These are phyloP conservation scores for Bimastos eiseni DNA, from an alignment of 2,888 invertebrate genomes.

Conservation along the genomic window DNA sequence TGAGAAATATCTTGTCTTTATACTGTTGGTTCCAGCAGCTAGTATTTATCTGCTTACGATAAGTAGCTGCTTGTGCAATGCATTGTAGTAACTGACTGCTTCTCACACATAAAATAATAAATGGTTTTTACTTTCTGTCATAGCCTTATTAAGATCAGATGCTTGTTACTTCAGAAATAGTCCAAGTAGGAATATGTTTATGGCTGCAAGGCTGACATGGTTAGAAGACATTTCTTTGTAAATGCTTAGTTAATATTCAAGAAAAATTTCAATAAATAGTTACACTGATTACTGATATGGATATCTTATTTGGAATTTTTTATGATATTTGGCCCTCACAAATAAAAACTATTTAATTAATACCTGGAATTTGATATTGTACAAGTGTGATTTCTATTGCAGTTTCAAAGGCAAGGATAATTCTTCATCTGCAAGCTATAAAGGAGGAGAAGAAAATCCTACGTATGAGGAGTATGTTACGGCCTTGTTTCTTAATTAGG, in stretches of 20 bases:
- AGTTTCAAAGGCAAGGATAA: background rate
- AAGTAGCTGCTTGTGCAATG: background rate
- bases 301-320: background rate
- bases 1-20: background rate
- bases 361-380: background rate
- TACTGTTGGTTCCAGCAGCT: background rate
- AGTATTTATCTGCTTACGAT: background rate
- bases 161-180: background rate
- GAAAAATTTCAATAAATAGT: background rate
- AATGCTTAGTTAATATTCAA: background rate
- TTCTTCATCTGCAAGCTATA: background rate
- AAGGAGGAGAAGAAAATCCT: background rate
- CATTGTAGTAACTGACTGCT: background rate
- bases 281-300: background rate
- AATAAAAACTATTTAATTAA: background rate
- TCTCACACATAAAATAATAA: background rate
- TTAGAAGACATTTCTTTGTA: background rate
- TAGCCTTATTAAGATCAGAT: background rate
- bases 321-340: background rate
- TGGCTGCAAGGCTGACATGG: no score
- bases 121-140: background rate
- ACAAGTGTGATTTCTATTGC: background rate
- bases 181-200: background rate
- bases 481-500: background rate
- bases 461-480: background rate